A percentile compares a stretch with the other conserved stretches of the same genome.
These are phyloP conservation scores for Dasypus novemcinctus DNA, from an alignment of 2,113 vertebrate genomes.

Conservation along the genomic window DNA sequence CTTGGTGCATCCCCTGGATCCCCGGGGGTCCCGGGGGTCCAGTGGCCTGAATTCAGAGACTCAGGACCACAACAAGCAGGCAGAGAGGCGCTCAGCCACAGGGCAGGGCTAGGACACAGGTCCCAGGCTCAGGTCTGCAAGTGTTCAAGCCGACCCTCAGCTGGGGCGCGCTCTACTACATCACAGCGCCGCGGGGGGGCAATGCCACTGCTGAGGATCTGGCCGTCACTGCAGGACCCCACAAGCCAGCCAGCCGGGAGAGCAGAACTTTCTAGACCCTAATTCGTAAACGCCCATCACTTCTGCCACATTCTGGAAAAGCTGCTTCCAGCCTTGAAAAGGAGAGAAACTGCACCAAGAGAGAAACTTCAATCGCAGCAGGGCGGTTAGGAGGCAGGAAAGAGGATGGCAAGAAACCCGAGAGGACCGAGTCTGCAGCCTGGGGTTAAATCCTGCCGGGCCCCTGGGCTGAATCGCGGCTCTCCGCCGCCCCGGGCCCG, in stretches of 20 bases:
- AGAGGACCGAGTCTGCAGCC: neutral
- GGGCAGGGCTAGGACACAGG: neutral
- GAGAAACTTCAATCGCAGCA: neutral
- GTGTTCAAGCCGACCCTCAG: neutral
- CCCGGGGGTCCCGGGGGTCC: too few relatives aligned
- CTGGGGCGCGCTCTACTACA: fast-evolving
- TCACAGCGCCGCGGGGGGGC: neutral
- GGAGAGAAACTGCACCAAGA: neutral
- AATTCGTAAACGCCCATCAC: neutral
- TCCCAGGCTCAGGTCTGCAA: neutral
- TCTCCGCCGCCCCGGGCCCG: neutral
- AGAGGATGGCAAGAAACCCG: neutral
- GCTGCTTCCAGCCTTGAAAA: neutral
- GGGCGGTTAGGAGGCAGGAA: neutral
- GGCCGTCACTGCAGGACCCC: neutral
- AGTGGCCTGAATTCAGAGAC: neutral
- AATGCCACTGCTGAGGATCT: too few relatives aligned
- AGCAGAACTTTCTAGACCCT: neutral
- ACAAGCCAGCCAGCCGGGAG: neutral
- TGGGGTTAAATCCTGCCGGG: neutral
- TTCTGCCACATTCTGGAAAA: neutral
- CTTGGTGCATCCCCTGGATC: fast-evolving
- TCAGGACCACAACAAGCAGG: neutral
- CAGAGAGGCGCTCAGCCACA: too few relatives aligned
- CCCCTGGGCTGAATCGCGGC: too few relatives aligned